Conservation (phyloP, 2,797 vertebrate species). For the Helicolenus hilgendorfi region DNA sequence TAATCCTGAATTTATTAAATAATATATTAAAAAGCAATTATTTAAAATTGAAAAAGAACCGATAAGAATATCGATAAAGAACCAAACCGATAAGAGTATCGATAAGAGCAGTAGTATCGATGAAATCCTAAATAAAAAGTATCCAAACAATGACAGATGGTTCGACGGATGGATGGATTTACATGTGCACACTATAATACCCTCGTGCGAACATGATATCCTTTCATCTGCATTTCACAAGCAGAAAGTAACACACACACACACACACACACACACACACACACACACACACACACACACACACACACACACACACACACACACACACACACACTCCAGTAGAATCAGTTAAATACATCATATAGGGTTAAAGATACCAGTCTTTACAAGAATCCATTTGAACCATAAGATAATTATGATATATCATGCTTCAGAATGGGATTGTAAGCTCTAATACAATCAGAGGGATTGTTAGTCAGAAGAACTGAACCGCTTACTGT, state of each 20-base stretch:
- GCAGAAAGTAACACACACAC: background rate
- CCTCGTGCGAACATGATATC: background rate
- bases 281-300: background rate
- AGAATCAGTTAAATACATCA: background rate
- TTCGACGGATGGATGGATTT: background rate
- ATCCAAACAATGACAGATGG: constrained; percentile 28
- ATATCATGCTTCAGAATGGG: background rate
- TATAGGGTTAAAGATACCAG: background rate
- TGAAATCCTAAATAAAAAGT: constrained; percentile 42
- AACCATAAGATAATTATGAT: background rate
- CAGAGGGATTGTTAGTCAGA: background rate
- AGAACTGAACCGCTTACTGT: background rate
- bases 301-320: background rate
- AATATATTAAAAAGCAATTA: no score
- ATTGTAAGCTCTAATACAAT: background rate
- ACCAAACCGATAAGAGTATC: no score
- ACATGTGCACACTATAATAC: background rate
- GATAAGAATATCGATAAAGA: no score
- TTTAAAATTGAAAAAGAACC: no score
- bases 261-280: background rate
- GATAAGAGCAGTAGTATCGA: no score
- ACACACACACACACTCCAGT: background rate
- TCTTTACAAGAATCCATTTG: background rate
- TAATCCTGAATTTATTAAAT: no score
- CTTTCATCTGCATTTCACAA: background rate